Base-by-base conservation (phyloP, 2,888 invertebrate genomes). In the Drosophila antonietae region DNA sequence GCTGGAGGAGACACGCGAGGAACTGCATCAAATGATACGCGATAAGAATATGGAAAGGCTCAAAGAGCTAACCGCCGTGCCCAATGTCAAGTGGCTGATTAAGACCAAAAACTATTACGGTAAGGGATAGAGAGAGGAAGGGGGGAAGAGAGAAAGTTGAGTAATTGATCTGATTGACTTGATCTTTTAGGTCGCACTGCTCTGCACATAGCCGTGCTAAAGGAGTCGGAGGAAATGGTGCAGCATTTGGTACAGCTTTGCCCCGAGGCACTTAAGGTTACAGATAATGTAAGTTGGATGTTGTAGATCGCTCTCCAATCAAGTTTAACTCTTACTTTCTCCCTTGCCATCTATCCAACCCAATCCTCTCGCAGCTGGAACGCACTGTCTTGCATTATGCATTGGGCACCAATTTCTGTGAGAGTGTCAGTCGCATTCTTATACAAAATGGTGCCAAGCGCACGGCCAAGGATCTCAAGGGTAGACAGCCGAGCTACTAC, bases 301-400 rank as follows among this genome's bases (percentile, higher is more conserved):
- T n/a, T 43, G 1, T 15, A 2, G 14, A 28, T 33, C 14, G 1
- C 0, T 20, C 33, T 0, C 18, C 8, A 5, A 39, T 18, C 8
- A 5, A 37, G 37, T 14, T 15, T 6, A n/a, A n/a, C n/a, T n/a
- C n/a, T 37, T 2, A 8, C 37, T 37, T 15, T 8, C 33, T 14
- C 14, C 6, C 37, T 14, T 37, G 0, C 4, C 35, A 14, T 37
- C 14, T 14, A 2, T n/a, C n/a, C 14, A 37, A 14, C 35, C 4
- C 35, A 12, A 12, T 18, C 46, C 33, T 10, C 41, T 46, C 71
- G 41, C 92, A 98, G 98, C 91, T 98, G 93, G 97, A 97, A 91
- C 94, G 98, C 83, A 97, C 97, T 14, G 95, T 97, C 1, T 93
- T 98, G 37, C 98, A 98, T 92, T 98, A 98, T 92, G 97, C 97